These are phyloP conservation scores for Stomatorhinus ivindoensis DNA, from an alignment of 2,113 vertebrate genomes.

Conservation along the genomic window DNA sequence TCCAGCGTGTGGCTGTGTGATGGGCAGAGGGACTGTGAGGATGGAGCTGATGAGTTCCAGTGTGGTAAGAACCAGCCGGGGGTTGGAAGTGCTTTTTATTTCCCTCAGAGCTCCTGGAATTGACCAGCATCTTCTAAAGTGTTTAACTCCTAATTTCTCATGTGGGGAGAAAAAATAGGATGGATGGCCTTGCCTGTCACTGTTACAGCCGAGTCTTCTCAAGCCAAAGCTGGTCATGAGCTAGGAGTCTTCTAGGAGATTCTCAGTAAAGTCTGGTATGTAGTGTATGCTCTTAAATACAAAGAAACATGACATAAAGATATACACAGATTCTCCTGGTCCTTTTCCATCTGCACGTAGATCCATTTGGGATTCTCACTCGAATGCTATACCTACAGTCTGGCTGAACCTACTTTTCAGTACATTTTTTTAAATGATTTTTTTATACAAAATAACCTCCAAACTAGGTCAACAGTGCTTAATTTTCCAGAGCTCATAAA, in stretches of 20 bases:
- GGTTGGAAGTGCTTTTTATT: neutral
- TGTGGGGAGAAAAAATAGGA: slow-evolving; percentile 25
- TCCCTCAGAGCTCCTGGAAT: neutral
- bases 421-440: too few relatives aligned
- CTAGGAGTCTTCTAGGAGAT: neutral
- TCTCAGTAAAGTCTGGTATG: neutral
- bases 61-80: slow-evolving; percentile 66
- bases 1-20: slow-evolving; percentile 95
- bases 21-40: slow-evolving; percentile 95
- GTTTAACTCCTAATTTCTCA: slow-evolving; percentile 18
- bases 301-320: neutral
- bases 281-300: neutral
- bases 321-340: neutral
- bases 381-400: neutral
- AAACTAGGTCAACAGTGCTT: neutral
- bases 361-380: neutral
- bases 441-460: neutral
- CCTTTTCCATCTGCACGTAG: neutral
- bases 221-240: neutral
- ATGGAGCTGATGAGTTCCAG: slow-evolving; percentile 89
- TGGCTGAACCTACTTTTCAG: neutral
- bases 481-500: neutral
- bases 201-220: neutral
- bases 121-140: slow-evolving; percentile 14
- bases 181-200: neutral